These are phyloP conservation scores for Limnephilus marmoratus DNA, from an alignment of 2,888 invertebrate genomes.

Conservation along the genomic window DNA sequence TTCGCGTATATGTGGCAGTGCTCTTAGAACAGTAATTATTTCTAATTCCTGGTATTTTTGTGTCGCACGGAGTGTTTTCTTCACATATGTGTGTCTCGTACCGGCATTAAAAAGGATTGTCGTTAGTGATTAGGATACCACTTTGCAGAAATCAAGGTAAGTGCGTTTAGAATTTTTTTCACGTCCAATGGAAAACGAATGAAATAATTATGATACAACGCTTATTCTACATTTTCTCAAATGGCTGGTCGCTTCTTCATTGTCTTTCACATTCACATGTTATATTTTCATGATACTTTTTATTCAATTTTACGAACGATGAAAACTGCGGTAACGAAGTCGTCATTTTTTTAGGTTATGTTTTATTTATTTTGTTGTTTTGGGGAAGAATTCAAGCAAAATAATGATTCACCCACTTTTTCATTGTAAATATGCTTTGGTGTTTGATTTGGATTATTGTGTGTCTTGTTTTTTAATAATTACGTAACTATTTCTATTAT, in stretches of 20 bases:
- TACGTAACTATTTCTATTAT: not conserved
- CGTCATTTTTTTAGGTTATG: not conserved
- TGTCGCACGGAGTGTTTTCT: slow-evolving; percentile 18
- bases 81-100: not conserved
- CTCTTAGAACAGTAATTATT: slow-evolving; percentile 10
- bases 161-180: slow-evolving; percentile 6
- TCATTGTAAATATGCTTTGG: not conserved
- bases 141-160: slow-evolving; percentile 8
- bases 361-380: not conserved
- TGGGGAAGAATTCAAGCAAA: not conserved
- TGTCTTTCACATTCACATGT: not conserved
- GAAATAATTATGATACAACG: slow-evolving; percentile 6
- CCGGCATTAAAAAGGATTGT: not conserved
- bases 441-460: not conserved
- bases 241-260: not conserved
- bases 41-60: slow-evolving; percentile 6
- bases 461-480: not conserved
- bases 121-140: not conserved
- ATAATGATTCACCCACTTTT: not conserved
- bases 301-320: not conserved
- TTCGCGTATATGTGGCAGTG: slow-evolving; percentile 53
- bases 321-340: not conserved
- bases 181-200: not conserved
- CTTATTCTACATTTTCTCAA: slow-evolving; percentile 44
- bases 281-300: not conserved